Base-by-base conservation (phyloP, 2,888 invertebrate species). In the Himalopsyche kuldschensis region DNA sequence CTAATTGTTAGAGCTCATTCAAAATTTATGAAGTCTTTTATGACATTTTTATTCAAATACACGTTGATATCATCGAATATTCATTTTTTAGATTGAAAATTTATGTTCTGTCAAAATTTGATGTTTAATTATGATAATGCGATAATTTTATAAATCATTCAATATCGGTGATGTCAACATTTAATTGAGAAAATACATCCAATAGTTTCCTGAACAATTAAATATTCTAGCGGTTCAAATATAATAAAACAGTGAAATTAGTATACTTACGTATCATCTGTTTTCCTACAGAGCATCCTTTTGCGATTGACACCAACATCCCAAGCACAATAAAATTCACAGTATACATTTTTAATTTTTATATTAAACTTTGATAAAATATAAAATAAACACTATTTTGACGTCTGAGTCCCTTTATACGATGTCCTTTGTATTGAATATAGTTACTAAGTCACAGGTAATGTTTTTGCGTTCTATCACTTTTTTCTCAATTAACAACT, bases 281-380 rank as follows among this genome's bases (percentile, higher is more conserved):
- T 88, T 91, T 91, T 88, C 91, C 91, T 87, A 88, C 88, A 86
- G 90, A 89, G 87, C 92, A 91, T 87, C 91, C 91, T 90, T 90
- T 91, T 90, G 91, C 89, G 87, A 90, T 88, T 1, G 85, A 88
- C 86, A 88, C 87, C 85, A 91, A 89, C 87, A 90, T 87, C 88
- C 88, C 90, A 89, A 91, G 90, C 90, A 91, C 89, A 90, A 91
- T 90, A 89, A 91, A 80, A 55, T 75, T 69, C 84, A 85, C 85
- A 83, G 75, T 78, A 84, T 82, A 35, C 84, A 84, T 84, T 77
- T 80, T 84, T 6, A 63, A 27, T n/a, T 69, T 27, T 75, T 41
- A 31, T 75, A 30, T 24, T 75, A 41, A 80, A 82, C 80, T 82
- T 78, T 75, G 41, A 79, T 47, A 77, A 47, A 55, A 77, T 77